These are phyloP conservation scores for Sylvia atricapilla DNA, from an alignment of 2,113 vertebrate species.

Conservation along the genomic window DNA sequence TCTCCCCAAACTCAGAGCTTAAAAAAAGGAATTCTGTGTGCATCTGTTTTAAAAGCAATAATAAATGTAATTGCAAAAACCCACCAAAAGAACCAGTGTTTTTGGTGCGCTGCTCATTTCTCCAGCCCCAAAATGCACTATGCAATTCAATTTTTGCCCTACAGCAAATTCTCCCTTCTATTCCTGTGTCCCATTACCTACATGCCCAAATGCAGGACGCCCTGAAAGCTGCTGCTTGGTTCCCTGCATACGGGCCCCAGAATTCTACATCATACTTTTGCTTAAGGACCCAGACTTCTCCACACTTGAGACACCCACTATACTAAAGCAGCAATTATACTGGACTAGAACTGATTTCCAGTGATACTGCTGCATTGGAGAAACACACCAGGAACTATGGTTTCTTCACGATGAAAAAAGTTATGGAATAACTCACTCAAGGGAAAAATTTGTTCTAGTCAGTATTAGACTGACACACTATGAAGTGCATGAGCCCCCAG, in stretches of 20 bases:
- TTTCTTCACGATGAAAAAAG: background rate
- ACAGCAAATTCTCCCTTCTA: background rate
- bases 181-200: background rate
- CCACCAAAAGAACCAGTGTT: background rate
- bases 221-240: background rate
- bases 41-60: background rate
- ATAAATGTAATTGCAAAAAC: background rate
- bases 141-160: background rate
- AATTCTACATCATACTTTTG: background rate
- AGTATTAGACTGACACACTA: background rate
- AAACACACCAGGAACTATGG: background rate
- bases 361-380: fast-evolving
- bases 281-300: background rate
- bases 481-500: background rate
- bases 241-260: background rate
- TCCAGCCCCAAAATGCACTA: background rate
- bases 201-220: background rate
- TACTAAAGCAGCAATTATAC: background rate
- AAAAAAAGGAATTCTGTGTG: background rate
- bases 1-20: background rate
- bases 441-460: background rate
- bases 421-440: background rate
- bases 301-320: background rate
- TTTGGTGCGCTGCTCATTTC: background rate
- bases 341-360: background rate